Conservation (phyloP, 2,888 invertebrate genomes). For the Ophion ventricosus region DNA sequence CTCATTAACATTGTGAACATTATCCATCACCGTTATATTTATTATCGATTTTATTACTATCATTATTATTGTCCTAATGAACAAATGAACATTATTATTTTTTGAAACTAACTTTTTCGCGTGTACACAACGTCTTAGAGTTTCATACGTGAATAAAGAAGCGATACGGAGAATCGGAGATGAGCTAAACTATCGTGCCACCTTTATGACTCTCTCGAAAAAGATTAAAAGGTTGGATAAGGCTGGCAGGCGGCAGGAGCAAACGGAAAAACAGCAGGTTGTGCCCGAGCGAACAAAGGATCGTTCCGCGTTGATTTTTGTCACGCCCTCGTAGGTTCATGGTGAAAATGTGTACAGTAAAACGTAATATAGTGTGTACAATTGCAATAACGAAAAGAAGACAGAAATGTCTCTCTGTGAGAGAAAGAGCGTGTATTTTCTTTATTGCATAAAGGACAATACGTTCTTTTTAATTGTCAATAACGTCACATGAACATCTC, state of each 20-base stretch:
- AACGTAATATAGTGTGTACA: conserved; percentile 48
- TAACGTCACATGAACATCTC: neutral
- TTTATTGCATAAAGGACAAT: conserved; percentile 53
- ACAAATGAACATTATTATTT: neutral
- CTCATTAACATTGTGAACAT: neutral
- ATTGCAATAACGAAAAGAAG: conserved; percentile 41
- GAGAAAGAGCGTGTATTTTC: conserved; percentile 34
- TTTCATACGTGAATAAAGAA: neutral
- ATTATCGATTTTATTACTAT: neutral
- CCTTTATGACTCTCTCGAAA: conserved; percentile 49
- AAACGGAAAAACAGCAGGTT: conserved; percentile 57
- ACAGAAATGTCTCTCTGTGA: no score
- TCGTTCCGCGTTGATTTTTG: conserved; percentile 69
- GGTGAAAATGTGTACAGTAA: conserved; percentile 57
- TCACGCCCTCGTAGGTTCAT: conserved; percentile 66
- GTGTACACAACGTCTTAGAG: neutral
- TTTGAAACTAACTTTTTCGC: neutral
- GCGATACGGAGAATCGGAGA: conserved; percentile 23
- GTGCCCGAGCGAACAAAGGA: conserved; percentile 69
- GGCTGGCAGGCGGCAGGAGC: conserved; percentile 27
- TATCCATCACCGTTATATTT: neutral
- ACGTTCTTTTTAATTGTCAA: neutral
- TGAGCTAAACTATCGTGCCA: conserved; percentile 45
- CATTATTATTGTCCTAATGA: neutral
- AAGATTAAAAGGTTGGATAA: conserved; percentile 59